Evolutionary conservation across 2,113 vertebrate species (phyloP), one percentile per base, ranked within the genome.

Genomic region (Melospiza melodia): DNA sequence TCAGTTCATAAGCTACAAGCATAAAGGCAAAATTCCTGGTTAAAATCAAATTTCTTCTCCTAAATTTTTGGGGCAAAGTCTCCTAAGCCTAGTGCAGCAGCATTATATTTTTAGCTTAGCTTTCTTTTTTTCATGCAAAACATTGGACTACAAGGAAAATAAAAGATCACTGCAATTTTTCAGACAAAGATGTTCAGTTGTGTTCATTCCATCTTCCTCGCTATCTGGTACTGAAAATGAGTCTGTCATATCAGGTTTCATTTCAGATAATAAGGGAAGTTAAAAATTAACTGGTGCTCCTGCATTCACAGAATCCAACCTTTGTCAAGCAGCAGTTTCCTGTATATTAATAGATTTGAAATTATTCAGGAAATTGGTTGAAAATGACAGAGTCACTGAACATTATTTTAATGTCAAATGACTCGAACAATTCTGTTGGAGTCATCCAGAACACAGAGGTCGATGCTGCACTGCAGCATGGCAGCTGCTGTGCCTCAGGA

Each of bases 291-390:
- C 96, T 94, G 49, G 52, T 91, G 59, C 89, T 95, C 89, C 95
- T 96, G 96, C 92, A 95, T 96, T 97, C 93, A 72, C 57, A 97
- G 96, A 96, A 85, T 96, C 78, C 87, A 97, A 97, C 97, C 92
- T 97, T 98, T 97, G 93, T 94, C 94, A 97, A 97, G 84, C 90
- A 97, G 95, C 95, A 91, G 96, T 95, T 98, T 98, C 97, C 98
- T 98, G 95, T 94, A 71, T 93, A 96, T 96, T 97, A 97, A 98
- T 98, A 97, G 97, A 98, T 97, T 97, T 94, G 71, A 98, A 98
- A 97, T 98, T 97, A 98, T 97, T 97, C 97, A 97, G 98, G 97
- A 98, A 98, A 98, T 98, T 97, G 93, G 94, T 97, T 87, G 95
- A 97, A 97, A 97, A 97, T 96, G 96, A 97, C 94, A 97, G 87